phyloP scores from a whole-genome alignment of 2,888 invertebrate species.

The Macrosiphum euphorbiae region DNA sequence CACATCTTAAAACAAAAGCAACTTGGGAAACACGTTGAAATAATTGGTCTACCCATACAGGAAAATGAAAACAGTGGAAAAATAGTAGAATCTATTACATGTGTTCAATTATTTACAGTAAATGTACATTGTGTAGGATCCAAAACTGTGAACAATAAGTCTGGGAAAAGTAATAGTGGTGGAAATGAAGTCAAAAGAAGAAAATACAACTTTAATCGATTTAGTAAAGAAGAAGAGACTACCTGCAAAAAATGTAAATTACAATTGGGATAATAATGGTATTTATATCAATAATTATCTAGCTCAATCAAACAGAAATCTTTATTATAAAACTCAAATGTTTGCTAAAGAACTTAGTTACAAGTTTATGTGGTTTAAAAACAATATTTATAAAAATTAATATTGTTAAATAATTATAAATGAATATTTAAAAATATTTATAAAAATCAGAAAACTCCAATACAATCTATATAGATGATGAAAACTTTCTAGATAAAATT shows the following conservation, averaged over 20 bases:
- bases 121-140: not conserved
- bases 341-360: not conserved
- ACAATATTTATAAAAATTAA: no score
- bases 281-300: not conserved
- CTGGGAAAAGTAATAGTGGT: constrained; percentile 17
- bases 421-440: not conserved
- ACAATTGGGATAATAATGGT: not conserved
- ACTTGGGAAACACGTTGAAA: not conserved
- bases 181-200: not conserved
- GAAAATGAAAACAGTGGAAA: no score
- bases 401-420: no score
- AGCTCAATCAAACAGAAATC: not conserved
- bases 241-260: not conserved
- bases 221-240: not conserved
- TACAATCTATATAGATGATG: no score
- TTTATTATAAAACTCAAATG: not conserved
- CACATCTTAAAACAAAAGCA: not conserved
- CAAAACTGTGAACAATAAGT: not conserved
- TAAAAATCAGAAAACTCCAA: not conserved
- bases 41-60: not conserved
- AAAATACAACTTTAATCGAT: not conserved
- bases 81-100: not conserved
- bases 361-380: constrained; percentile 2
- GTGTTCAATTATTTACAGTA: not conserved
- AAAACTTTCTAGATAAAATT: no score